phyloP scores from a whole-genome alignment of 1,140 invertebrate species.

The Pomacea maculata region DNA sequence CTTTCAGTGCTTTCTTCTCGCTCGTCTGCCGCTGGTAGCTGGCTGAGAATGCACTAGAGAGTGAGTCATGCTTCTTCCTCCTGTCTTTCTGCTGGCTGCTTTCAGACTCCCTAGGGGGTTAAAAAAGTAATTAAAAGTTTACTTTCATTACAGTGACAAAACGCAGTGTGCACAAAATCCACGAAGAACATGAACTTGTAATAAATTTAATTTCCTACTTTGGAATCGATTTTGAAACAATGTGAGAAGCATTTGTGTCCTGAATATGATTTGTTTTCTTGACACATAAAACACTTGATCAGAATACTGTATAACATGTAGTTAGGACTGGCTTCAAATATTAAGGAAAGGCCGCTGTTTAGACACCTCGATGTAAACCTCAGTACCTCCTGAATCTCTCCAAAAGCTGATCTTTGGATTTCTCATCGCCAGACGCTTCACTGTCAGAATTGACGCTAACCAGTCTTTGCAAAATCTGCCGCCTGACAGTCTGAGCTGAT shows the following conservation, averaged over 20 bases:
- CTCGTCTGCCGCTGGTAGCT: background rate
- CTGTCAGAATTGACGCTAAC: constrained; percentile 48
- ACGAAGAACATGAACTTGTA: no score
- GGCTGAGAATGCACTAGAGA: background rate
- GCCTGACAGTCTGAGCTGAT: constrained; percentile 38
- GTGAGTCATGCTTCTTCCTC: background rate
- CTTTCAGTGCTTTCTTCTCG: background rate
- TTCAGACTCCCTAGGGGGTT: background rate
- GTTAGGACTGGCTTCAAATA: no score
- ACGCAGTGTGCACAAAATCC: no score
- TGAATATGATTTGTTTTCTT: no score
- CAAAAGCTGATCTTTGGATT: background rate
- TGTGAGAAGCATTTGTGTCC: no score
- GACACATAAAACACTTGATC: no score
- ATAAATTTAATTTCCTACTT: no score
- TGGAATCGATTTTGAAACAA: no score
- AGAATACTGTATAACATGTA: no score
- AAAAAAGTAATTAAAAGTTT: no score
- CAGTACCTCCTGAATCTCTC: background rate
- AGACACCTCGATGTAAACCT: background rate
- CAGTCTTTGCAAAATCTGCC: constrained; percentile 38
- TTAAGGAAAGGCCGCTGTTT: no score
- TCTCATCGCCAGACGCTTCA: constrained; percentile 21
- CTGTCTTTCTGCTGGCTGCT: background rate
- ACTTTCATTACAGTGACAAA: no score